Conservation (phyloP, 1,140 invertebrate genomes). For the Philotrypesis tridentata region DNA sequence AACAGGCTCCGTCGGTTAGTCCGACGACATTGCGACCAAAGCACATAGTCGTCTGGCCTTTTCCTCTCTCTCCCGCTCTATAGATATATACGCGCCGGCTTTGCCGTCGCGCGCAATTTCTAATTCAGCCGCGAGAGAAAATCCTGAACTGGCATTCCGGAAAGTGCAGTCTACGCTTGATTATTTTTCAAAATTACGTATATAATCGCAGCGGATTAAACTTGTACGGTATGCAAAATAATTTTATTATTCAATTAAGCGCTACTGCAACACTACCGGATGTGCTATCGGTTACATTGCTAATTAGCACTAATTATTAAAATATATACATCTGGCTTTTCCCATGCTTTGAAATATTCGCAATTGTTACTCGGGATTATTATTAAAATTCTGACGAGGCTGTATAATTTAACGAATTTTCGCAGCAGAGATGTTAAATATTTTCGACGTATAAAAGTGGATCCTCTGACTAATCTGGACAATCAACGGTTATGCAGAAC, state of each 20-base stretch:
- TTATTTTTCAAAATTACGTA: not conserved
- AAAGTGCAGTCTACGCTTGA: too few relatives aligned
- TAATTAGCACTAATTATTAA: not conserved
- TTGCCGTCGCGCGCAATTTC: not conserved
- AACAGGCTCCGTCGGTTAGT: not conserved
- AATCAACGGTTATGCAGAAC: not conserved
- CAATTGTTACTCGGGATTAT: too few relatives aligned
- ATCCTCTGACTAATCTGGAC: too few relatives aligned
- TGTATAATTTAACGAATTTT: too few relatives aligned
- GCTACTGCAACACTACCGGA: too few relatives aligned
- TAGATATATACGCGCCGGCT: not conserved
- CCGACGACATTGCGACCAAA: not conserved
- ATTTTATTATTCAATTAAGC: not conserved
- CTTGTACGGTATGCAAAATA: not conserved
- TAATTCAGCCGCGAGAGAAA: constrained; percentile 18
- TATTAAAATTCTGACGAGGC: too few relatives aligned
- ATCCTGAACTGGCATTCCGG: not conserved
- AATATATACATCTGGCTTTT: too few relatives aligned
- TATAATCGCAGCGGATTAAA: not conserved
- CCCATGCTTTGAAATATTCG: too few relatives aligned
- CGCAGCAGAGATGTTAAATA: too few relatives aligned
- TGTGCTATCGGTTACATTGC: not conserved
- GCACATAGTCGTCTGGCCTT: not conserved
- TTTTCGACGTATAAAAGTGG: too few relatives aligned
- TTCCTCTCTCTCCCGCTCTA: not conserved